Conservation (phyloP, 2,888 invertebrate genomes). For the Agriotes lineatus region DNA sequence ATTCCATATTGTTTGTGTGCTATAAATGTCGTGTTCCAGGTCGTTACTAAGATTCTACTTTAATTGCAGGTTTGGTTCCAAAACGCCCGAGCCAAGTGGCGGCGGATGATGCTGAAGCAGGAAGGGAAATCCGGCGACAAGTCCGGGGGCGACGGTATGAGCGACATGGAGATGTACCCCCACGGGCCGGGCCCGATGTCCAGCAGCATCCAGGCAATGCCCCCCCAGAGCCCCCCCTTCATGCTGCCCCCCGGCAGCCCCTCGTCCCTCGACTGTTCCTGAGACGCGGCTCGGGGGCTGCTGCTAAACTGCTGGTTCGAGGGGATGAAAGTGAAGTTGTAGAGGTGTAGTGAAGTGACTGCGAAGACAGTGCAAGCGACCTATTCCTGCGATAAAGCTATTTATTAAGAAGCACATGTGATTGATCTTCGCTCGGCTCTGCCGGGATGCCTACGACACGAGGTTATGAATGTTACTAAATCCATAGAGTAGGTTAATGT, state of each 20-base stretch:
- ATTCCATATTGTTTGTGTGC: too few species aligned
- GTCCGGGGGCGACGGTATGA: slow-evolving; percentile 74
- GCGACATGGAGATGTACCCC: slow-evolving; percentile 73
- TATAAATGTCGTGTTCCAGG: too few species aligned
- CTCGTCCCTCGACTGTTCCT: slow-evolving; percentile 81
- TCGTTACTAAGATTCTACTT: too few species aligned
- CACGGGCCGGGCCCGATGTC: slow-evolving; percentile 71
- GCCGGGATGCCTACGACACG: slow-evolving; percentile 6
- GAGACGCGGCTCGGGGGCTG: slow-evolving; percentile 59
- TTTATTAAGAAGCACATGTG: slow-evolving; percentile 25
- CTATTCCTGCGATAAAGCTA: slow-evolving; percentile 16
- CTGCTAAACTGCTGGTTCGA: slow-evolving; percentile 14
- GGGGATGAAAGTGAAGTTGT: slow-evolving; percentile 32
- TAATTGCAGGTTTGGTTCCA: slow-evolving; percentile 93
- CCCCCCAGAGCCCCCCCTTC: slow-evolving; percentile 79
- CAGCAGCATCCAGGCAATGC: slow-evolving; percentile 74
- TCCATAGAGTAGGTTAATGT: slow-evolving; percentile 13
- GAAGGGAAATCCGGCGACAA: slow-evolving; percentile 78
- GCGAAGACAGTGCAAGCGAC: too few species aligned
- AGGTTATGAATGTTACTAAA: slow-evolving; percentile 19
- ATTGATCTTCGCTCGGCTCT: slow-evolving; percentile 18
- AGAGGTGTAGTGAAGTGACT: not conserved
- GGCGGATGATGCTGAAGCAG: slow-evolving; percentile 87
- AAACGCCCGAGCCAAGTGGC: slow-evolving; percentile 94
- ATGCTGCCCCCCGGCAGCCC: slow-evolving; percentile 79